Base-by-base conservation (phyloP, 2,888 invertebrate species). In the Gonocerus acuteangulatus region DNA sequence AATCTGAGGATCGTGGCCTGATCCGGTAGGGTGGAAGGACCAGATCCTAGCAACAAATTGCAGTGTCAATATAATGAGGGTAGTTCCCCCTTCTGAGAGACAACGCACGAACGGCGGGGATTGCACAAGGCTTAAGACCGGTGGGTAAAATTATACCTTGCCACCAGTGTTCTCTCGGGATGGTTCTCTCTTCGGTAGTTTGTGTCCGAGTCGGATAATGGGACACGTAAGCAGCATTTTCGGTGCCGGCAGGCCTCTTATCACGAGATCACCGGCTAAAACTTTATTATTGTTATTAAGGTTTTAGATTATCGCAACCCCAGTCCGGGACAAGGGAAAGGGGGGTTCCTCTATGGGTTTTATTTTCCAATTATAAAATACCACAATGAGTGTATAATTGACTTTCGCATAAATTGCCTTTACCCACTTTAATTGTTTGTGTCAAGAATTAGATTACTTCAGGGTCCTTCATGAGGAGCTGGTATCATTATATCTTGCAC, bases 61-160 rank as follows among this genome's bases (percentile, higher is more conserved):
- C 63, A 63, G 63, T 63, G 63, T 63, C 63, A 63, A 63, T 63
- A 63, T 63, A 63, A 63, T 63, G 63, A 63, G 48, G 27, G 34
- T 16, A 23, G 54, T 27, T 27, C 27, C 27, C 42, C 21, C 42
- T 11, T 22, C 42, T 56, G 56, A 56, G 56, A 56, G 56, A 56
- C 23, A 27, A 44, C 56, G 42, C 56, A 44, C 56, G 51, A 51
- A 51, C 27, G 9, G 4, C 44, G 42, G 22, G 54, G 54, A 44
- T 54, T 54, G 54, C 54, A 54, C 54, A 54, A 54, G 23, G 39
- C 22, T 23, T 54, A 54, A 54, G 42, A 54, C 54, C 54, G 54
- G 54, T 54, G 42, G 39, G 44, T 54, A n/a, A 54, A 54, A 54
- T 54, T 54, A 54, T 54, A 54, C 36, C 39, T 39, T 39, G 48